Conservation (phyloP, 2,888 invertebrate genomes). For the Drosophila demipolita region DNA sequence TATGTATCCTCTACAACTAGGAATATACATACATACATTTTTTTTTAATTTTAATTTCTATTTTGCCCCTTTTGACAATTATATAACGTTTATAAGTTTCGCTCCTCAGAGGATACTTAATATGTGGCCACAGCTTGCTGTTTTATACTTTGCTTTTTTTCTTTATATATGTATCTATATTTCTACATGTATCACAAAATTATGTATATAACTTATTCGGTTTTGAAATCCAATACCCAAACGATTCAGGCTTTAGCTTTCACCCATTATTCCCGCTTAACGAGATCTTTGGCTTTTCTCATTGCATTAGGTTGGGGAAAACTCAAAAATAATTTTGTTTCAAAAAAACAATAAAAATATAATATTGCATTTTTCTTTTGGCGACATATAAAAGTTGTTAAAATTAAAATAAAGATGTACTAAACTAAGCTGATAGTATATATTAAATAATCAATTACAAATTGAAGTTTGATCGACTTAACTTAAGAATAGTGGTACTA, state of each 20-base stretch:
- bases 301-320: conserved; percentile 8
- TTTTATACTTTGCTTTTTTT: conserved; percentile 33
- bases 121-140: conserved; percentile 56
- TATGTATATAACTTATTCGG: conserved; percentile 40
- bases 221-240: conserved; percentile 21
- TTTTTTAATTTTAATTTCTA: conserved; percentile 15
- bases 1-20: conserved; percentile 27
- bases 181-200: conserved; percentile 55
- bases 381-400: conserved; percentile 34
- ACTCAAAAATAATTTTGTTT: conserved; percentile 4
- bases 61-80: conserved; percentile 17
- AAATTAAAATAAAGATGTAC: conserved; percentile 38
- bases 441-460: conserved; percentile 48
- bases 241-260: not conserved
- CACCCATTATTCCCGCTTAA: not conserved
- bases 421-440: conserved; percentile 55
- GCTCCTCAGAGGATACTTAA: conserved; percentile 61
- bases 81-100: conserved; percentile 28
- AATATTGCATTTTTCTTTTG: conserved; percentile 61
- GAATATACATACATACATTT: conserved; percentile 33
- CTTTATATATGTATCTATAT: not conserved
- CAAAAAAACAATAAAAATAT: not conserved
- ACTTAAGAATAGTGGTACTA: conserved; percentile 52
- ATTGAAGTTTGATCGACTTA: conserved; percentile 40
- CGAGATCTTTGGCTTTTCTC: conserved; percentile 30